Base-by-base conservation (phyloP, 2,113 vertebrate genomes). In the Bothrops jararaca region DNA sequence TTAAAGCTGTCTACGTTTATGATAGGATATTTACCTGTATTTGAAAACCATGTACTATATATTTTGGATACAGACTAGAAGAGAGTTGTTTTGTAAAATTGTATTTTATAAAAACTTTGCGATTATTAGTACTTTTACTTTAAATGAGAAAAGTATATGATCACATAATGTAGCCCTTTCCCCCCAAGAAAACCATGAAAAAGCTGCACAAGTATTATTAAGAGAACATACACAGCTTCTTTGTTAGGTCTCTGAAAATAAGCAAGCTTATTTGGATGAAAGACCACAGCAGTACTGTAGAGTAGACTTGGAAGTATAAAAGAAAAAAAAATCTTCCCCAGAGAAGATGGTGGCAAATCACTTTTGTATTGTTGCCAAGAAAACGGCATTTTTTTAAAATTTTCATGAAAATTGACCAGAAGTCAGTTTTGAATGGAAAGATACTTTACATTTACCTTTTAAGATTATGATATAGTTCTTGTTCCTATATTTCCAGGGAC, bases 61-160 rank as follows among this genome's bases (percentile, higher is more conserved):
- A 64, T 60, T 94, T 89, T 94, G 86, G 85, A 74, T 91, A 29
- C 4, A 50, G 57, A 18, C 15, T 90, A 34, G 9, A 20, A 89
- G 94, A 64, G 12, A 0, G 15, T 91, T 91, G 58, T 2, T 3
- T 8, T 42, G 45, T 90, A 1, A 74, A 69, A 10, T 10, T 91
- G 2, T 0, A 23, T 20, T 45, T 26, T 54, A 60, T 5, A 89
- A 29, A 39, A 10, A 45, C 90, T 39, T 45, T 90, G 3, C 39
- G 39, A 24, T 64, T 89, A n/a, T 52, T 39, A 48, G 54, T 54
- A 54, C 13, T 48, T 58, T 50, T n/a, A 95, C 95, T 92, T 91
- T 53, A 93, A 90, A 92, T 5, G 42, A 89, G 29, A 56, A 56
- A 91, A 90, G 89, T 48, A 86, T 50, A 93, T 91, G n/a, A 88